Evolutionary conservation across 2,888 invertebrate genomes (phyloP).

Genomic region (Azorinus chamasolen): DNA sequence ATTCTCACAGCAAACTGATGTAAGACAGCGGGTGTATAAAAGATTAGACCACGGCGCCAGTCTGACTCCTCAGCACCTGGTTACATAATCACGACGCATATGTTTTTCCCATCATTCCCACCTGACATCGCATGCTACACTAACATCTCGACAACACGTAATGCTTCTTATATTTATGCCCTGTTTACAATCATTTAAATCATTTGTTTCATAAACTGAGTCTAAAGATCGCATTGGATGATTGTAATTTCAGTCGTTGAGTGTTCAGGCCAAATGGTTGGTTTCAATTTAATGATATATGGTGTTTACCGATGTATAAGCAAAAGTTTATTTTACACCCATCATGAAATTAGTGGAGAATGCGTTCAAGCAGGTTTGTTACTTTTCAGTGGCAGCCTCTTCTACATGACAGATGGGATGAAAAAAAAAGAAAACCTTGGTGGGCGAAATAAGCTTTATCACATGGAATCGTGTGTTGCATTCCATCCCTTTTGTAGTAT

Average conservation of each 20-base stretch:
- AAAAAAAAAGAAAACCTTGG: too few species aligned
- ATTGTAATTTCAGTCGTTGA: neutral
- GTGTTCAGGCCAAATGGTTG: too few species aligned
- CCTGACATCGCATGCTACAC: conserved; percentile 40
- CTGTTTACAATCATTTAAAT: conserved; percentile 43
- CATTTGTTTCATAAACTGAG: conserved; percentile 29
- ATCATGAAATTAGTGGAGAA: too few species aligned
- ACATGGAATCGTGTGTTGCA: too few species aligned
- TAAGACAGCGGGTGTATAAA: conserved; percentile 44
- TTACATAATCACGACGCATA: conserved; percentile 50
- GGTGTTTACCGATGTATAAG: too few species aligned
- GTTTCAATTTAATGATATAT: too few species aligned
- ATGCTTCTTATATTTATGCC: conserved; percentile 32
- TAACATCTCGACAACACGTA: conserved; percentile 13
- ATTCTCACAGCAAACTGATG: conserved; percentile 5
- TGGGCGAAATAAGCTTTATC: too few species aligned
- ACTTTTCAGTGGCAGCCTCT: too few species aligned
- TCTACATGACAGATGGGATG: too few species aligned
- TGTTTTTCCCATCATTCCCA: conserved; percentile 45
- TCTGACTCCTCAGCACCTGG: conserved; percentile 40
- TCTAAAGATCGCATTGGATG: conserved; percentile 23
- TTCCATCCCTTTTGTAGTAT: too few species aligned
- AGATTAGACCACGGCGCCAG: conserved; percentile 50
- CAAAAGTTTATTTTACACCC: too few species aligned
- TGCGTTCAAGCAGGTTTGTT: too few species aligned